These are phyloP conservation scores for Bergia puertoricense DNA, from an alignment of 92 coral and sea anemone genomes.

Conservation along the genomic window DNA sequence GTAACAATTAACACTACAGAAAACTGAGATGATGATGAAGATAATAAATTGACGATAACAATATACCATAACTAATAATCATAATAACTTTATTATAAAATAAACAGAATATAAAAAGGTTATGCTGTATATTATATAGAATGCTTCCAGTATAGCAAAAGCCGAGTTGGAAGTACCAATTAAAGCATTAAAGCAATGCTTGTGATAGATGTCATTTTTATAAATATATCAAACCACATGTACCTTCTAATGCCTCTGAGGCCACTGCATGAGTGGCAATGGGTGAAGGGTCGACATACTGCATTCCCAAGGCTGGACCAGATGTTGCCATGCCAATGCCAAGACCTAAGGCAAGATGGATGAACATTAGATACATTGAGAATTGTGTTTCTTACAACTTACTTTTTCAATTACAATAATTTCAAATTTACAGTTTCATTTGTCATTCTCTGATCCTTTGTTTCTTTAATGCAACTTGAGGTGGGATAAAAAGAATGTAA, in stretches of 20 bases:
- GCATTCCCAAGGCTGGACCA: constrained; percentile 78
- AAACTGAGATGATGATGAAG: neutral
- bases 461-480: too few relatives aligned
- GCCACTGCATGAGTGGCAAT: constrained; percentile 90
- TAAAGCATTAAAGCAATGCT: too few relatives aligned
- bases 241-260: constrained; percentile 93
- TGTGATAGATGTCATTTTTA: too few relatives aligned
- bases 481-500: too few relatives aligned
- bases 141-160: too few relatives aligned
- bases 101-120: too few relatives aligned
- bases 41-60: neutral
- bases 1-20: neutral
- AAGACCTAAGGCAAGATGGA: constrained; percentile 48
- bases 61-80: too few relatives aligned
- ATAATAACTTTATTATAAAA: neutral
- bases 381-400: neutral
- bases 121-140: too few relatives aligned
- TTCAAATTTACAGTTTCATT: too few relatives aligned
- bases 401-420: too few relatives aligned
- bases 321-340: constrained; percentile 95
- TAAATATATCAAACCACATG: neutral
- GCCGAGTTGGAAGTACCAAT: too few relatives aligned
- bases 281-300: constrained; percentile 93
- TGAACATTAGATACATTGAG: neutral
- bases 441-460: too few relatives aligned